Evolutionary conservation across 2,113 vertebrate genomes (phyloP).

Genomic region (Coturnix japonica): DNA sequence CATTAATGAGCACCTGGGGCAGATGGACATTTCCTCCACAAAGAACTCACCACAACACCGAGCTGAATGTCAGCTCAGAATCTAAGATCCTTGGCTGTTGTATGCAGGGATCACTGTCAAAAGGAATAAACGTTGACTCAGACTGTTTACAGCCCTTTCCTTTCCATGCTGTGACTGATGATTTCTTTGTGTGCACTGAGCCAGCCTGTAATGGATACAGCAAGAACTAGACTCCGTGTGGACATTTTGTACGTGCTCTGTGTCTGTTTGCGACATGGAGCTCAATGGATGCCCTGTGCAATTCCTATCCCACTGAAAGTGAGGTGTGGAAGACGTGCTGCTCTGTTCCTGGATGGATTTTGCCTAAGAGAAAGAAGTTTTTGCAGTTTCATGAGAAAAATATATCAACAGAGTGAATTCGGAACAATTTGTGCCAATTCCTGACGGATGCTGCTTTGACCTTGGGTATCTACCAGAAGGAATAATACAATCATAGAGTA

Average conservation of each 20-base stretch:
- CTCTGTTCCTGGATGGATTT: neutral
- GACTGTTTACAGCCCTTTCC: neutral
- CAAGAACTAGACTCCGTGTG: rapidly evolving
- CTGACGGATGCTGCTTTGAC: neutral
- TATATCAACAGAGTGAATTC: neutral
- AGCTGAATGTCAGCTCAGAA: neutral
- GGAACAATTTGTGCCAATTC: neutral
- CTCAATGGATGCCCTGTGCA: rapidly evolving
- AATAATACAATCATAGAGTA: neutral
- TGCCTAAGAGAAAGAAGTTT: neutral
- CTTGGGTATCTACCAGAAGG: neutral
- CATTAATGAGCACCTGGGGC: neutral
- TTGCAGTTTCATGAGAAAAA: neutral
- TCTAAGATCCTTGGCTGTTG: neutral
- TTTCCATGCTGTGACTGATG: neutral
- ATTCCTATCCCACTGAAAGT: neutral
- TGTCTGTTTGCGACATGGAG: neutral
- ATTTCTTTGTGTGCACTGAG: neutral
- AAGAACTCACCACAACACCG: neutral
- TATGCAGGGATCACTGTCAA: neutral
- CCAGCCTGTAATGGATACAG: rapidly evolving
- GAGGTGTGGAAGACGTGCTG: neutral
- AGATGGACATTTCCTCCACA: neutral
- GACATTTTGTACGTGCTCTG: neutral
- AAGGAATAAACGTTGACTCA: neutral